Base-by-base conservation (phyloP, 2,888 invertebrate species). In the Philopedon plagiatum region DNA sequence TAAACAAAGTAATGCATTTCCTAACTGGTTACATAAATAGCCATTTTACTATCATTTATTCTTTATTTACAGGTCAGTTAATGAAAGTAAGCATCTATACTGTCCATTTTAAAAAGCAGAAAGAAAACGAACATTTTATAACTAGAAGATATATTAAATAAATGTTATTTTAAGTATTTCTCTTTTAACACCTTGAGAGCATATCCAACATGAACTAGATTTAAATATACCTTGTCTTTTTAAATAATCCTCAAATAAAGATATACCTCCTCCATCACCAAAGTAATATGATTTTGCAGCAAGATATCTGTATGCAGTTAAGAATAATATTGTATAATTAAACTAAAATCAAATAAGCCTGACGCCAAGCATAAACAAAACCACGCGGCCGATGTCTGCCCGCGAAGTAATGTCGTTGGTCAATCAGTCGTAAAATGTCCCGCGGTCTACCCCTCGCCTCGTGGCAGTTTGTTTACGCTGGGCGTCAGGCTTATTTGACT, bases 271-370 rank as follows among this genome's bases (percentile, higher is more conserved):
- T 9, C 98, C 98, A 19, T 98, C 95, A 75, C 98, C 98, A 88
- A 98, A 98, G 85, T 99, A 99, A 85, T 93, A 91, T 11, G 91
- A 90, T 88, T 98, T 99, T 2, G 96, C 97, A 62, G 97, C 97
- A 66, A 98, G 85, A 83, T 90, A 92, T 75, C 89, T 86, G 57
- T 41, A 18, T 61, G 39, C n/a, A 26, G 29, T 49, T 60, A 60
- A 49, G 60, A 60, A 73, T 56, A 71, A 71, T 63, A 56, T 69
- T 75, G 32, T 13, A 44, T 7, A 44, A 19, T 19, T 18, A 7
- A 8, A 9, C 44, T n/a, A n/a, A 41, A 41, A 8, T 15, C 44
- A 26, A 51, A 44, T 26, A 57, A n/a, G n/a, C n/a, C n/a, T n/a
- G n/a, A n/a, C n/a, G n/a, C n/a, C n/a, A n/a, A n/a, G n/a, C n/a